These are phyloP conservation scores for Oscheius sp. DNA, from an alignment of 2,888 invertebrate species.

Conservation along the genomic window DNA sequence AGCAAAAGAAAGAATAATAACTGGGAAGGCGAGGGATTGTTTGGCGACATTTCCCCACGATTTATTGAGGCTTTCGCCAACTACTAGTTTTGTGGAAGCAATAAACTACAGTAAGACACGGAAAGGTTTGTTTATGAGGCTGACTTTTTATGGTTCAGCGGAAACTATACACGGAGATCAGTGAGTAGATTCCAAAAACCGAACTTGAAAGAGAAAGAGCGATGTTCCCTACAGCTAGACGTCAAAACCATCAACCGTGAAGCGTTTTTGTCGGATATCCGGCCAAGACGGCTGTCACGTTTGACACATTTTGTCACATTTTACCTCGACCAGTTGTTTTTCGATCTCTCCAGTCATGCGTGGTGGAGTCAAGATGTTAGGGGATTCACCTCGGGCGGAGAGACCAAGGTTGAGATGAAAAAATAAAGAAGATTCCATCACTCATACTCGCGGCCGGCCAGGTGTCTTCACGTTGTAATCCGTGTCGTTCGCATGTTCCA, in stretches of 20 bases:
- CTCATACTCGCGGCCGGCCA: constrained; percentile 16
- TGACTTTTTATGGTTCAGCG: no score
- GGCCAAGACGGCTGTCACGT: background rate
- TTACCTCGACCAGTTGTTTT: background rate
- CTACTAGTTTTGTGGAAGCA: no score
- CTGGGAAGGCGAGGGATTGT: no score
- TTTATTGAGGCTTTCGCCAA: no score
- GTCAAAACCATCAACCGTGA: background rate
- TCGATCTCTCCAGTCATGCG: background rate
- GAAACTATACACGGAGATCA: no score
- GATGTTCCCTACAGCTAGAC: no score
- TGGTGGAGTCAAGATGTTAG: background rate
- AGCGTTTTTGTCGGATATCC: constrained; percentile 9
- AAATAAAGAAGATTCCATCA: constrained; percentile 2
- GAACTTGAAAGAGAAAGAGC: no score
- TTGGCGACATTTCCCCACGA: no score
- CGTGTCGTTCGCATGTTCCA: constrained; percentile 24
- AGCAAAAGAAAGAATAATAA: no score
- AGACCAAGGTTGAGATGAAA: background rate
- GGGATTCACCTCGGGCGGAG: background rate
- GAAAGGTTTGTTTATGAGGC: no score
- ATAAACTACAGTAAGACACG: no score
- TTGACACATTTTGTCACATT: constrained; percentile 3
- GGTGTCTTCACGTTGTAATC: constrained; percentile 13
- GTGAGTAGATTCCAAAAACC: no score